Evolutionary conservation across 1,140 invertebrate genomes (phyloP), one percentile per base, ranked within the genome.

Genomic region (Babylonia areolata): DNA sequence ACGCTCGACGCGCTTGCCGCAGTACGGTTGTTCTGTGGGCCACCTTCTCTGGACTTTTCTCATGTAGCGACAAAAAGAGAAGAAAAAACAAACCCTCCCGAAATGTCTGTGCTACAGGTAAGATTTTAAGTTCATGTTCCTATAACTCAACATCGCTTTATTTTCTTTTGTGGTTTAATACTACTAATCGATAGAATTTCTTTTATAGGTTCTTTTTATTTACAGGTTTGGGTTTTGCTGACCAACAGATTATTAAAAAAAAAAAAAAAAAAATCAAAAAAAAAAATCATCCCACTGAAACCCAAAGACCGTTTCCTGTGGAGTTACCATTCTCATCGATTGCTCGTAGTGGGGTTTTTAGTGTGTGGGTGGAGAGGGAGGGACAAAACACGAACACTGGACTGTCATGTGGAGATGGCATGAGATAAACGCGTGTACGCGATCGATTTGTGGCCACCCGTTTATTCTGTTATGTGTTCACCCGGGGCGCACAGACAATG

Each of bases 71-170:
- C 54, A 39, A 81, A 51, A 51, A 51, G n/a, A n/a, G n/a, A 51
- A 51, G 20, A 51, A 51, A 51, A 51, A 51, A 51, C 20, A 6
- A 73, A 46, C 37, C 35, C 33, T 40, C 9, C n/a, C 78, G 73
- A 58, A 54, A 90, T 90, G 90, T 90, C 90, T 2, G 90, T 90
- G 81, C 81, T 90, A 51, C 90, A 90, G 88, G 90, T 90, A 86
- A 88, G 54, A 69, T 31, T 69, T 51, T 78, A 1, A 64, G 69
- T 78, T 79, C 51, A 23, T 75, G 33, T 40, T 75, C 28, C 73
- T 31, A 33, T 39, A 31, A 42, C 31, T 9, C 23, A 17, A 40
- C 39, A 12, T 51, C 71, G 35, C 37, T 31, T 5, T 28, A 37
- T 31, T 58, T 58, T 83, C 2, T 23, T 23, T 37, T 39, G 31